Evolutionary conservation across 2,113 vertebrate genomes (phyloP), one percentile per base, ranked within the genome.

Genomic region (Miniopterus natalensis): DNA sequence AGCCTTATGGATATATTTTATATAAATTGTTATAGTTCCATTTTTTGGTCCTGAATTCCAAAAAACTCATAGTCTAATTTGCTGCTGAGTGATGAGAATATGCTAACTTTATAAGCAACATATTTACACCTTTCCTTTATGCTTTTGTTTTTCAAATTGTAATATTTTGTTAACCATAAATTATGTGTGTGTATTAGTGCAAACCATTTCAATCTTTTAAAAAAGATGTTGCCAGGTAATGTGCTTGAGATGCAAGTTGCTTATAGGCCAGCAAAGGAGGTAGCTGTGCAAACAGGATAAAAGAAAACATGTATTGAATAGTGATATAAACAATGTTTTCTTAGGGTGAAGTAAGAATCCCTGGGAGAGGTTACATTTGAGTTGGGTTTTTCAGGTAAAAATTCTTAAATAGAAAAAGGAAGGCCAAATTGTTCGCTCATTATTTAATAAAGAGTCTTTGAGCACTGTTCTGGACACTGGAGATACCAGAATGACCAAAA

Each of bases 141-240:
- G 51, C 20, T 36, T 92, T 86, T 89, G 20, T 75, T 75, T 88
- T 93, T 78, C 55, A 95, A 71, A 57, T 75, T 79, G 9, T 92
- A 88, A 51, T 47, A 79, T 90, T 75, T 87, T 88, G 3, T 71
- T 83, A 79, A 79, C 29, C 25, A 81, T 70, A 75, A 53, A 51
- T 85, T 51, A 42, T 17, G 13, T 65, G 25, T 59, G 11, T 14
- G 8, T 25, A 25, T 75, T 59, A 80, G 14, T 61, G 66, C 70
- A 75, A 92, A 75, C 45, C 18, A 47, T 55, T 81, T 66, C 1
- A 81, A 6, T 81, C 23, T 70, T 87, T 96, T 31, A 6, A n/a
- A 36, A 84, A 83, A 65, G 23, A 55, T 27, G n/a, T 17, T 27
- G n/a, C 13, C 2, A 77, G 55, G 15, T 47, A 45, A 71, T 83